These are phyloP conservation scores for Spizaetus ornatus DNA, from an alignment of 2,113 vertebrate genomes.

Conservation along the genomic window DNA sequence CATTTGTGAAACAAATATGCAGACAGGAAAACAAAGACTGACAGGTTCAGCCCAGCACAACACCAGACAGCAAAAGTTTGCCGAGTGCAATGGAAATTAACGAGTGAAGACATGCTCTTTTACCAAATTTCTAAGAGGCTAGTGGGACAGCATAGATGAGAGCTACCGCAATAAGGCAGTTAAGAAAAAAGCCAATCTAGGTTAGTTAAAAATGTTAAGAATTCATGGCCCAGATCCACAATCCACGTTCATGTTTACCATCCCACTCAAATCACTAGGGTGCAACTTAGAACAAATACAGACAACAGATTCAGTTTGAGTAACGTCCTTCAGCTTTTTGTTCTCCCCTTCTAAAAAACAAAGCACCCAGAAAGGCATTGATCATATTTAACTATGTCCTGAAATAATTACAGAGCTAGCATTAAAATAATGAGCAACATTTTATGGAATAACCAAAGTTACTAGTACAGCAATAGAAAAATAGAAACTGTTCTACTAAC, in stretches of 20 bases:
- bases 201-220: not conserved
- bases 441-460: not conserved
- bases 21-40: not conserved
- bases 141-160: not conserved
- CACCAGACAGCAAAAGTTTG: not conserved
- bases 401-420: not conserved
- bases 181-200: not conserved
- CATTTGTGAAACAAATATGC: not conserved
- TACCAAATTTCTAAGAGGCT: not conserved
- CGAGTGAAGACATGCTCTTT: not conserved
- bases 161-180: not conserved
- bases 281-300: slow-evolving; percentile 3
- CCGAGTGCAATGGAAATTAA: not conserved
- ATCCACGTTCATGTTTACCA: not conserved
- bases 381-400: not conserved
- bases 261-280: not conserved
- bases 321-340: not conserved
- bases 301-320: not conserved
- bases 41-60: not conserved
- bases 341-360: not conserved
- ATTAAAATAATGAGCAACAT: not conserved
- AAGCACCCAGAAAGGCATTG: not conserved
- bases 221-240: not conserved
- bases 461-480: not conserved
- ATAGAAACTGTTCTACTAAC: not conserved